phyloP scores from a whole-genome alignment of 2,888 invertebrate genomes.

The Chaitophorus viminalis region DNA sequence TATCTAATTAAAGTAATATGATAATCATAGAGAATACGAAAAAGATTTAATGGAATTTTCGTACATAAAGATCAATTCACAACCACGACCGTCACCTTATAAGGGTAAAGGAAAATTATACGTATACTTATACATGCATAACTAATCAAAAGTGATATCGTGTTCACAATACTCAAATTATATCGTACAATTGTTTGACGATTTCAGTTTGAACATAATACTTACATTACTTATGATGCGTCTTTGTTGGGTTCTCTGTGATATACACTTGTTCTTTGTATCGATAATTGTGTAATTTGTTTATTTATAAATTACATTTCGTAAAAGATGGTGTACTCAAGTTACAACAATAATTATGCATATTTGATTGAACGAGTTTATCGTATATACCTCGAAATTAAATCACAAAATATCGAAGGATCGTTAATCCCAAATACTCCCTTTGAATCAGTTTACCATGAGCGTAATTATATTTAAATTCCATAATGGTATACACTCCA shows the following conservation, averaged over 20 bases:
- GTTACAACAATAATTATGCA: background rate
- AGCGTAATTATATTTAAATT: background rate
- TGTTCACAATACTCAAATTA: background rate
- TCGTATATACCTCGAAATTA: background rate
- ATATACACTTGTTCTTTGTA: background rate
- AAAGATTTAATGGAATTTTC: background rate
- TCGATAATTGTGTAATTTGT: background rate
- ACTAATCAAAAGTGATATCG: background rate
- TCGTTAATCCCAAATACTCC: background rate
- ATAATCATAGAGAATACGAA: background rate
- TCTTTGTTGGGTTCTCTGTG: background rate
- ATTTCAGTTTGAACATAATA: background rate
- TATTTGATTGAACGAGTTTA: background rate
- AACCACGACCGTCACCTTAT: background rate
- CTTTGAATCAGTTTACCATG: background rate
- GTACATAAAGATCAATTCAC: background rate
- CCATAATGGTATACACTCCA: background rate
- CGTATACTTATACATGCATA: background rate
- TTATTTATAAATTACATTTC: background rate
- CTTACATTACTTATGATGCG: background rate
- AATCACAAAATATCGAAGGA: background rate
- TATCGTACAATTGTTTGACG: background rate
- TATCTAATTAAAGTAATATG: too few species aligned
- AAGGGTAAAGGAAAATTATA: background rate
- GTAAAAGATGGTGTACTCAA: background rate